Evolutionary conservation across 1,140 invertebrate genomes (phyloP).

Genomic region (Brachionus asplanchnoidis): DNA sequence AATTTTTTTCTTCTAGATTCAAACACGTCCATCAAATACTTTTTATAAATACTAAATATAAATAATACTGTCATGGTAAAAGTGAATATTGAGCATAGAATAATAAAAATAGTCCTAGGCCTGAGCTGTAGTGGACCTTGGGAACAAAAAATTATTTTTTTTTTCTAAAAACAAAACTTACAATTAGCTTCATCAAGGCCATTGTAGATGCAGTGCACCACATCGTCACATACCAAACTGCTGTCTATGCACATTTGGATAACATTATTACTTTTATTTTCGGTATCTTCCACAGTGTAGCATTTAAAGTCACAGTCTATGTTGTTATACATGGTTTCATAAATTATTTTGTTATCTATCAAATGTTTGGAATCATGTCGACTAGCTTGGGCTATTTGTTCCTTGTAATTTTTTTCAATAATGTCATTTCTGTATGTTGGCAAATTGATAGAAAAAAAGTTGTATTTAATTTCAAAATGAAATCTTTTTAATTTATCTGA

Average conservation of each 20-base stretch:
- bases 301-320: slow-evolving; percentile 12
- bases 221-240: slow-evolving; percentile 28
- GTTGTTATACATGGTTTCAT: background rate
- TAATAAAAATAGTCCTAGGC: background rate
- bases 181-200: slow-evolving; percentile 24
- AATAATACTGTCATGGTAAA: slow-evolving; percentile 25
- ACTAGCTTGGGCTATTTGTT: background rate
- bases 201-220: background rate
- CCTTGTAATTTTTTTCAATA: slow-evolving; percentile 15
- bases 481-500: background rate
- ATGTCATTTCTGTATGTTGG: background rate
- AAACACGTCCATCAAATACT: background rate
- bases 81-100: slow-evolving; percentile 12
- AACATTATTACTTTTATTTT: background rate
- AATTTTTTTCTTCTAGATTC: background rate
- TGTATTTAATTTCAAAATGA: slow-evolving; percentile 11
- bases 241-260: slow-evolving; percentile 19
- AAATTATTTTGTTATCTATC: background rate
- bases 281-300: background rate
- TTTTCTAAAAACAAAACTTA: background rate
- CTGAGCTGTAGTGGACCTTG: slow-evolving; percentile 15
- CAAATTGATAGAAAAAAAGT: slow-evolving; percentile 6
- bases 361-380: background rate
- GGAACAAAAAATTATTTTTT: background rate
- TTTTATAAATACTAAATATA: slow-evolving; percentile 23